Conservation (phyloP, 1,140 invertebrate species). For the Rhagoletis pomonella region DNA sequence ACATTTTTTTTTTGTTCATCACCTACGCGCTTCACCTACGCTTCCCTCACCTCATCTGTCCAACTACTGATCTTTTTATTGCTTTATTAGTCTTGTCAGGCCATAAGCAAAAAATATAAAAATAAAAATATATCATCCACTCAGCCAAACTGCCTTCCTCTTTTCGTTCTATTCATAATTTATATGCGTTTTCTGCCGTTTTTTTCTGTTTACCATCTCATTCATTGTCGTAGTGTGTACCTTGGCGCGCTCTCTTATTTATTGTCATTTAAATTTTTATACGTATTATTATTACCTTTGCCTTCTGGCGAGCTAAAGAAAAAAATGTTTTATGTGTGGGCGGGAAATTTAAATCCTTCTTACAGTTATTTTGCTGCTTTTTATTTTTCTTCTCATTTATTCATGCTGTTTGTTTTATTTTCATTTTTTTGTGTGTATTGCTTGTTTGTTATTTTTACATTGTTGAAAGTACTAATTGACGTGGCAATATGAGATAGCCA, state of each 20-base stretch:
- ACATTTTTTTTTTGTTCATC: neutral
- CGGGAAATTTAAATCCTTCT: conserved; percentile 18
- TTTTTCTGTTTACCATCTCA: conserved; percentile 16
- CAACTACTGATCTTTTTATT: neutral
- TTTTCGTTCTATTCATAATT: neutral
- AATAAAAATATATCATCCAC: neutral
- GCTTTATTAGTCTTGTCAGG: conserved; percentile 26
- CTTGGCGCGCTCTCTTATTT: neutral
- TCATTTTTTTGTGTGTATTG: neutral
- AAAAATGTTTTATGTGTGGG: neutral
- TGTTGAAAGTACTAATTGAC: conserved; percentile 24
- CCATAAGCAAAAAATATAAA: neutral
- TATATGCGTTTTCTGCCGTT: neutral
- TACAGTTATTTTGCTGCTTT: neutral
- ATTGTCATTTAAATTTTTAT: neutral
- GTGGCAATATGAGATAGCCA: neutral
- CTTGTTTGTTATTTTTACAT: neutral
- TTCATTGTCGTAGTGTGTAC: conserved; percentile 7
- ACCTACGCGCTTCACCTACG: neutral
- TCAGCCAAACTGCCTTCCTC: neutral
- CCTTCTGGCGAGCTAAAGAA: neutral
- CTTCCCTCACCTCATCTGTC: neutral
- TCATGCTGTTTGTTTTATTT: neutral
- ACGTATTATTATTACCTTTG: neutral
- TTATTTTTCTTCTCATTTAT: conserved; percentile 15